These are phyloP conservation scores for Lophius piscatorius DNA, from an alignment of 2,113 vertebrate species.

Conservation along the genomic window DNA sequence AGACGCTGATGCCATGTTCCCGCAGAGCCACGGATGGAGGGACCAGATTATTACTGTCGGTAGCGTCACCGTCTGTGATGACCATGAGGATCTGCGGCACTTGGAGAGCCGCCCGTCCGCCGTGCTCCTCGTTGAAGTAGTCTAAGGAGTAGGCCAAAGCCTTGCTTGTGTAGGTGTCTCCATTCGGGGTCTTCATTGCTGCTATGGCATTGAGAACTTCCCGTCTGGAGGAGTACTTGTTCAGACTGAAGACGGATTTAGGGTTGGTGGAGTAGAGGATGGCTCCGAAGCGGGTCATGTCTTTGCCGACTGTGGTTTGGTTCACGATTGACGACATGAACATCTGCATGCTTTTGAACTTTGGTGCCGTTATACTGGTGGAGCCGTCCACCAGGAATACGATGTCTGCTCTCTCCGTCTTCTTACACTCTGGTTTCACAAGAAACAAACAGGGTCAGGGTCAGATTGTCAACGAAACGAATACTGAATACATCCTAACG, in stretches of 20 bases:
- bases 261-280: slow-evolving; percentile 68
- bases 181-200: slow-evolving; percentile 18
- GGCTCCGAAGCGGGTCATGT: slow-evolving; percentile 77
- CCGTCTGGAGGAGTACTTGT: slow-evolving; percentile 53
- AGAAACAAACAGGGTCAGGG: background rate
- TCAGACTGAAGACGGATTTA: slow-evolving; percentile 67
- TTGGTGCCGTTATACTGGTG: slow-evolving; percentile 37
- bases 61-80: slow-evolving; percentile 81
- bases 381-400: slow-evolving; percentile 85
- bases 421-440: slow-evolving; percentile 75
- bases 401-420: slow-evolving; percentile 80
- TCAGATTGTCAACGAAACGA: background rate
- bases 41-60: slow-evolving; percentile 49
- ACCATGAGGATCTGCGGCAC: slow-evolving; percentile 80
- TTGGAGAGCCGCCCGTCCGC: slow-evolving; percentile 58
- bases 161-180: slow-evolving; percentile 72
- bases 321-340: slow-evolving; percentile 82
- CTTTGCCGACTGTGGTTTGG: slow-evolving; percentile 70
- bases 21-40: slow-evolving; percentile 50
- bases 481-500: too few species aligned
- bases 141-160: slow-evolving; percentile 72
- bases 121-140: slow-evolving; percentile 65
- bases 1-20: slow-evolving; percentile 61
- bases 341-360: slow-evolving; percentile 75
- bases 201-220: slow-evolving; percentile 70